Percentiles rank a stretch among this genome's conserved stretches.
phyloP scores from a whole-genome alignment of 2,113 vertebrate species.

The Neogobius melanostomus region DNA sequence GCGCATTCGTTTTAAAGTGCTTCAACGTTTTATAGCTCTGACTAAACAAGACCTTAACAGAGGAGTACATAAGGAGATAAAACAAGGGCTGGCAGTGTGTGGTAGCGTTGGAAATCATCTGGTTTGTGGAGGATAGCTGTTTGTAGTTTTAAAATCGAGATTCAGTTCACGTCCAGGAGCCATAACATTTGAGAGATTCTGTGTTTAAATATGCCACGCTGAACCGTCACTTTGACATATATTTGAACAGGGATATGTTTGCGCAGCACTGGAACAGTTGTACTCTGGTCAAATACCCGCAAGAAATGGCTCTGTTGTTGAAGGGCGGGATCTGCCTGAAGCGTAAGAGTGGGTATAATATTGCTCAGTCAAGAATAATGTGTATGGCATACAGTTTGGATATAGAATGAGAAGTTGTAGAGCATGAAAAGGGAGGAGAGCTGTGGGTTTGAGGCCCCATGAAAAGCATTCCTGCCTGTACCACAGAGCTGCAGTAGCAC shows the following conservation, averaged over 20 bases:
- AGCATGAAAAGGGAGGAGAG: background rate
- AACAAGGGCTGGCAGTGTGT: no score
- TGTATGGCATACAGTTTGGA: background rate
- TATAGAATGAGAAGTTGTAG: background rate
- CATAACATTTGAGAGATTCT: no score
- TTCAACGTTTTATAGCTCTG: background rate
- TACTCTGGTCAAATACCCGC: background rate
- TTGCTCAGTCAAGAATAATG: background rate
- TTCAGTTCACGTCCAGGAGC: no score
- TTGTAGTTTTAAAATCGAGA: no score
- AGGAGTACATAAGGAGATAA: background rate
- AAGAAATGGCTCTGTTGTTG: background rate
- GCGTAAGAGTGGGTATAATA: background rate
- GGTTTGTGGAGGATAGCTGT: no score
- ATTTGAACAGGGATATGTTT: no score
- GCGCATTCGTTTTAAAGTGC: slow-evolving; percentile 1
- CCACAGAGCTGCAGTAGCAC: slow-evolving; percentile 20
- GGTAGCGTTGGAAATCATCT: no score
- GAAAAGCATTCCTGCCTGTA: slow-evolving; percentile 36
- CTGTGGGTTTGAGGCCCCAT: slow-evolving; percentile 18
- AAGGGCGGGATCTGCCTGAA: slow-evolving; percentile 1
- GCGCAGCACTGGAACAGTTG: background rate
- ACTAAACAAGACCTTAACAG: background rate
- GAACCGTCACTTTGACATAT: no score
- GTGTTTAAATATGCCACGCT: no score